Base-by-base conservation (phyloP, 2,113 vertebrate genomes). In the Trichomycterus rosablanca region DNA sequence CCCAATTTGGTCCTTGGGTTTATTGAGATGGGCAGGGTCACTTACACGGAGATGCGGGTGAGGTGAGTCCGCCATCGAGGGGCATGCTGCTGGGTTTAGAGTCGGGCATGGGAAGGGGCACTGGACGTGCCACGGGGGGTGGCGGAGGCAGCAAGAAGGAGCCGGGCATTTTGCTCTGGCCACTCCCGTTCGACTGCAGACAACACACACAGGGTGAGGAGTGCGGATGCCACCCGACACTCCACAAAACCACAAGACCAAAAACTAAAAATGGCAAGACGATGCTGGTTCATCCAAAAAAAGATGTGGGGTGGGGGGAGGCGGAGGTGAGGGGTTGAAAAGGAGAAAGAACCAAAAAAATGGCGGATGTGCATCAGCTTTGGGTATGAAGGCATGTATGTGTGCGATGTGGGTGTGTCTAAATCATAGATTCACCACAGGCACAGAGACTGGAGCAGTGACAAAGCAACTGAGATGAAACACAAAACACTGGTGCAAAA, bases 31-130 rank as follows among this genome's bases (percentile, higher is more conserved):
- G 67, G 55, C 68, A 49, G 59, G 67, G 83, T 90, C 90, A 94
- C 93, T 95, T 93, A 94, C 91, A 95, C 89, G 90, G 91, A 88
- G 93, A 93, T 81, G 93, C 84, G 89, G 91, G 89, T 84, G 92
- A 89, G 84, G 89, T 89, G 80, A 91, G 89, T 91, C 90, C 92
- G 84, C 91, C 93, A 81, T 93, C 91, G 80, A 92, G 91, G 91
- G 88, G 90, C 87, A 90, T 90, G 89, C 91, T 93, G 91, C 91
- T 91, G 89, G 92, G 88, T 92, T 96, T 95, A 92, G 92, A 91
- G 90, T 95, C 93, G 87, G 93, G 87, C 91, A 94, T 92, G 81
- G 93, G 91, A 89, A 95, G 93, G 91, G 93, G 93, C 90, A 96
- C 90, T 86, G 93, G 92, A 87, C 92, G 90, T 89, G 93, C 93